phyloP scores from a whole-genome alignment of 2,113 vertebrate genomes.

The Eulacestoma nigropectus region DNA sequence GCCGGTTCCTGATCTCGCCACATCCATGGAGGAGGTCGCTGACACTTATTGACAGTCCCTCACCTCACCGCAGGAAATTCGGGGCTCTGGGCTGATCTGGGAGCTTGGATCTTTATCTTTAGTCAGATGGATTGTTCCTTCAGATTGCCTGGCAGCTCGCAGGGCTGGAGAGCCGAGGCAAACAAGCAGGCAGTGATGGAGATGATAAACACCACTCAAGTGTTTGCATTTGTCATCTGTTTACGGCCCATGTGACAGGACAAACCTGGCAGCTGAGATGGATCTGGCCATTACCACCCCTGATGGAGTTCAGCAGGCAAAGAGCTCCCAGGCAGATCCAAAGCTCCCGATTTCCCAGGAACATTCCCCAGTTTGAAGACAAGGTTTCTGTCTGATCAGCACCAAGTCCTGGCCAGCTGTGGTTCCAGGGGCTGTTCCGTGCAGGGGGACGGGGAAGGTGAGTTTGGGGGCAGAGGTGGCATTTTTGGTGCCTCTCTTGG shows the following conservation, averaged over 20 bases:
- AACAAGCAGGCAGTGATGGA: slow-evolving; percentile 13
- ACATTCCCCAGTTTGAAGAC: not conserved
- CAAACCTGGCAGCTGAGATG: not conserved
- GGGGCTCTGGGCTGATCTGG: not conserved
- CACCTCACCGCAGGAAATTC: not conserved
- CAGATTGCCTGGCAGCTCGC: not conserved
- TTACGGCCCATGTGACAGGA: slow-evolving; percentile 15
- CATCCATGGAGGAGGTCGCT: not conserved
- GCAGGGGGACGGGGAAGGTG: not conserved
- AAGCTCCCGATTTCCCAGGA: not conserved
- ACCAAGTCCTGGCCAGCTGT: not conserved
- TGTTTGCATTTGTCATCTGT: slow-evolving; percentile 28
- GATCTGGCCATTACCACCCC: not conserved
- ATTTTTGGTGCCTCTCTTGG: not conserved
- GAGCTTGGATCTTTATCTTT: not conserved
- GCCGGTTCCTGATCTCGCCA: not conserved
- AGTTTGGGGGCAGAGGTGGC: accelerated
- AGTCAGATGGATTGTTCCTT: not conserved
- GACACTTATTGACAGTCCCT: not conserved
- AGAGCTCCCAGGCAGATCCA: not conserved
- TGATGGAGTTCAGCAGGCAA: not conserved
- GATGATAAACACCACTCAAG: slow-evolving; percentile 26
- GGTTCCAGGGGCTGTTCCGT: not conserved
- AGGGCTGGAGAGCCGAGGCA: not conserved
- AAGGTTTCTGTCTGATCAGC: not conserved